These are phyloP conservation scores for Pseudochromis fuscus DNA, from an alignment of 2,797 vertebrate genomes.

Conservation along the genomic window DNA sequence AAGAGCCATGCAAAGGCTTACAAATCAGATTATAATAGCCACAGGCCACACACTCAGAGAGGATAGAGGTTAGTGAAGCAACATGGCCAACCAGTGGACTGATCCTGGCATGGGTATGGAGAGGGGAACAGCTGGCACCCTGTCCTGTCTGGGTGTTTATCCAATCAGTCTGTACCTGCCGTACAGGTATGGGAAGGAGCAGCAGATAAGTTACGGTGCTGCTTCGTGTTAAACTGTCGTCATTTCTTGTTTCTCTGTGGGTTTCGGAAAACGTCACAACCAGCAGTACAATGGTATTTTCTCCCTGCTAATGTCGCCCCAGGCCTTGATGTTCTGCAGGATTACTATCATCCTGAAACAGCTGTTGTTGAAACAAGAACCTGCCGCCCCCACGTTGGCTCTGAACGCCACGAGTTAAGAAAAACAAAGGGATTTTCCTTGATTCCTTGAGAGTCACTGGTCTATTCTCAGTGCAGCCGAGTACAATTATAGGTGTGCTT, in stretches of 20 bases:
- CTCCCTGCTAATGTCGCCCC: slow-evolving; percentile 20
- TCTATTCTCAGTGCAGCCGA: slow-evolving; percentile 21
- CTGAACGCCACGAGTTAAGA: slow-evolving; percentile 31
- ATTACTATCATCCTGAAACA: slow-evolving; percentile 59
- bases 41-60: slow-evolving; percentile 54
- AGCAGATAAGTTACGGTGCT: background rate
- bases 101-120: slow-evolving; percentile 35
- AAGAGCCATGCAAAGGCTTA: slow-evolving; percentile 78
- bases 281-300: background rate
- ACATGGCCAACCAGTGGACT: slow-evolving; percentile 39
- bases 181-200: background rate
- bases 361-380: slow-evolving; percentile 34
- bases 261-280: slow-evolving; percentile 18
- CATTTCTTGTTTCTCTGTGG: background rate
- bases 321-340: slow-evolving; percentile 29
- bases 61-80: slow-evolving; percentile 74
- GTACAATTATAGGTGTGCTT: slow-evolving; percentile 13
- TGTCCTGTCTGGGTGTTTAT: slow-evolving; percentile 17
- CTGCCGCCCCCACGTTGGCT: slow-evolving; percentile 1
- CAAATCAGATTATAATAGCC: slow-evolving; percentile 79
- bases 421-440: slow-evolving; percentile 44
- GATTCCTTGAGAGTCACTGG: slow-evolving; percentile 46
- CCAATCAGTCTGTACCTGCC: slow-evolving; percentile 3
- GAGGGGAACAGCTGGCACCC: slow-evolving; percentile 4
- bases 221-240: background rate